phyloP scores from a whole-genome alignment of 2,113 vertebrate genomes.

The Meleagris gallopavo region DNA sequence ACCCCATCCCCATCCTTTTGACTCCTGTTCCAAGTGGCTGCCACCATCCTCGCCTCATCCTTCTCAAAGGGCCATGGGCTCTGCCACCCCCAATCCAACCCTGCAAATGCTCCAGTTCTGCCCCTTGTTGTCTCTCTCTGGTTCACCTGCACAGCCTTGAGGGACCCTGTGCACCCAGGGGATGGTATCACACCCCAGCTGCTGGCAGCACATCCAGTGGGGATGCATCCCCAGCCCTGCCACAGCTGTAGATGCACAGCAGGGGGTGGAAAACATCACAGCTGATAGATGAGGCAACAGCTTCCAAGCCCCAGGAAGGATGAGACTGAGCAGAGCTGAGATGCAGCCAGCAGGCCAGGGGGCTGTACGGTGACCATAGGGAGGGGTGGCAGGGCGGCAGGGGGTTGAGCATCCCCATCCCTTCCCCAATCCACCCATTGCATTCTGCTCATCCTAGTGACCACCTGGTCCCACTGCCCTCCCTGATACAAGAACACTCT shows the following conservation, averaged over 20 bases:
- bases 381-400: not conserved
- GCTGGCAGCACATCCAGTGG: rapidly evolving
- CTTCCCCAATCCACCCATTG: rapidly evolving
- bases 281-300: not conserved
- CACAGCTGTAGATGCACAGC: rapidly evolving
- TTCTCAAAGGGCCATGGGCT: not conserved
- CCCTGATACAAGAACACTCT: not conserved
- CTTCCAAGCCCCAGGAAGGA: not conserved
- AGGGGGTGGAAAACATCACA: not conserved
- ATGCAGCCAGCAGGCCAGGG: not conserved
- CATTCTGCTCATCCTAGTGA: not conserved
- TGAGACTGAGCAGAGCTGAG: not conserved
- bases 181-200: not conserved
- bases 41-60: not conserved
- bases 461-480: not conserved
- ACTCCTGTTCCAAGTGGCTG: not conserved
- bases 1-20: not conserved
- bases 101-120: not conserved
- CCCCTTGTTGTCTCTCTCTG: not conserved
- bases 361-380: rapidly evolving
- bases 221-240: not conserved
- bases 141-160: not conserved
- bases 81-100: not conserved
- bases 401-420: not conserved
- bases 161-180: not conserved